A percentile compares a stretch with the other conserved stretches of the same genome.
phyloP scores from a whole-genome alignment of 92 coral and sea anemone genomes.

The Heliopora coerulea region DNA sequence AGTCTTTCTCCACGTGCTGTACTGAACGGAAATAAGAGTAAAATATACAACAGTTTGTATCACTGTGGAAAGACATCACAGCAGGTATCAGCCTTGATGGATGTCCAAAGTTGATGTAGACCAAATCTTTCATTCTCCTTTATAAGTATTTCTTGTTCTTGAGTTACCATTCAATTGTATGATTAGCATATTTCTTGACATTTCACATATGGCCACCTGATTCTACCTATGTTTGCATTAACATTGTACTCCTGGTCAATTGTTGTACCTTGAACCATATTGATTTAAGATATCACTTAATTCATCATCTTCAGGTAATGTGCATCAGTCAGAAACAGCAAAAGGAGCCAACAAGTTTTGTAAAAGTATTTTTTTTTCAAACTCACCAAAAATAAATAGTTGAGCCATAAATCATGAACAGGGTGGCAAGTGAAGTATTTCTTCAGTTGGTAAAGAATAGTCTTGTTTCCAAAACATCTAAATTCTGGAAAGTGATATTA shows the following conservation, averaged over 20 bases:
- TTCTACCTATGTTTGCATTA: neutral
- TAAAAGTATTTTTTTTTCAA: neutral
- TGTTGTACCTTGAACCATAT: conserved; percentile 13
- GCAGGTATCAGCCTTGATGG: neutral
- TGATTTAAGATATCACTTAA: conserved; percentile 2
- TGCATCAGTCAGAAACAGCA: neutral
- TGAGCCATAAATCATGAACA: neutral
- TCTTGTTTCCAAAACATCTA: neutral
- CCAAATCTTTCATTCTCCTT: conserved; percentile 10
- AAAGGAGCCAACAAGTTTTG: neutral
- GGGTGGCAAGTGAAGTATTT: conserved; percentile 11
- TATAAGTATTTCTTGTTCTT: neutral
- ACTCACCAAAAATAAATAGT: neutral
- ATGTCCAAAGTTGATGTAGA: conserved; percentile 1
- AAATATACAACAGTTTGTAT: neutral
- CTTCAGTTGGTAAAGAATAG: neutral
- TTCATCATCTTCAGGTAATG: conserved; percentile 7
- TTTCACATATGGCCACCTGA: conserved; percentile 1
- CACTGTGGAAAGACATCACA: neutral
- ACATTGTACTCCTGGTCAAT: conserved; percentile 1
- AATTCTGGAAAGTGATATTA: conserved; percentile 5
- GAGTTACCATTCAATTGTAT: neutral
- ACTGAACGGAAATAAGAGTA: conserved; percentile 4
- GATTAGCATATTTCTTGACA: neutral
- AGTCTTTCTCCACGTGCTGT: neutral